These are phyloP conservation scores for Cyclophora albipunctata DNA, from an alignment of 2,888 invertebrate genomes.

Conservation along the genomic window DNA sequence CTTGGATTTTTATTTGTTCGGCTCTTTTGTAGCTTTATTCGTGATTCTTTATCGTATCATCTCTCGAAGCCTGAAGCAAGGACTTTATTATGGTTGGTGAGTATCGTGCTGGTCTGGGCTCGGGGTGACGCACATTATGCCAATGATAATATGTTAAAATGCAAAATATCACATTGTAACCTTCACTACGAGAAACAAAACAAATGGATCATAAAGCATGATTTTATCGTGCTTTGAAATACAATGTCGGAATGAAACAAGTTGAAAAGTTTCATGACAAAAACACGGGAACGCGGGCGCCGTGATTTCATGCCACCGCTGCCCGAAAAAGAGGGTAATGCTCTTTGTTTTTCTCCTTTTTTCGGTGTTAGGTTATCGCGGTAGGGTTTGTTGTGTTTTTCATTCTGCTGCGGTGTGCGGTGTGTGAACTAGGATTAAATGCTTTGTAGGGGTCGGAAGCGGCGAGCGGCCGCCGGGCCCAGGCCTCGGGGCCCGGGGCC, in stretches of 20 bases:
- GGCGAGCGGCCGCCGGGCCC: neutral
- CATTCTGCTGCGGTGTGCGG: constrained; percentile 13
- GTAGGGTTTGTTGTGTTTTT: constrained; percentile 18
- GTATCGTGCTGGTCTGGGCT: too few species aligned
- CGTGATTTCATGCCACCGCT: constrained; percentile 9
- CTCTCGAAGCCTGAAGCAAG: too few species aligned
- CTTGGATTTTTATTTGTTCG: too few species aligned
- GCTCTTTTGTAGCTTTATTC: neutral
- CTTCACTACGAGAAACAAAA: constrained; percentile 10
- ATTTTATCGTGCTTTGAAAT: constrained; percentile 20
- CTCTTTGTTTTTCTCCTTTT: constrained; percentile 10
- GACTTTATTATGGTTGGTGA: too few species aligned
- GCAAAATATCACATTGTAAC: too few species aligned
- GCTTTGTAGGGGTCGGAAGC: constrained; percentile 4
- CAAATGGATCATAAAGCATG: constrained; percentile 18
- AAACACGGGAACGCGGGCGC: constrained; percentile 14
- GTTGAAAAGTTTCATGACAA: constrained; percentile 18
- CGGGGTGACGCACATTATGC: too few species aligned
- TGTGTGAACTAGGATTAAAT: constrained; percentile 18
- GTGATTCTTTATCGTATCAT: too few species aligned
- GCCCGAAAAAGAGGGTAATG: constrained; percentile 12
- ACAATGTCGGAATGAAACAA: constrained; percentile 20
- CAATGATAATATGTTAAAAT: too few species aligned
- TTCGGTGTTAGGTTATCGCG: constrained; percentile 8
- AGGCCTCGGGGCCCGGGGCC: neutral